Conservation (phyloP, 2,888 invertebrate genomes). For the Apodemia duryi region DNA sequence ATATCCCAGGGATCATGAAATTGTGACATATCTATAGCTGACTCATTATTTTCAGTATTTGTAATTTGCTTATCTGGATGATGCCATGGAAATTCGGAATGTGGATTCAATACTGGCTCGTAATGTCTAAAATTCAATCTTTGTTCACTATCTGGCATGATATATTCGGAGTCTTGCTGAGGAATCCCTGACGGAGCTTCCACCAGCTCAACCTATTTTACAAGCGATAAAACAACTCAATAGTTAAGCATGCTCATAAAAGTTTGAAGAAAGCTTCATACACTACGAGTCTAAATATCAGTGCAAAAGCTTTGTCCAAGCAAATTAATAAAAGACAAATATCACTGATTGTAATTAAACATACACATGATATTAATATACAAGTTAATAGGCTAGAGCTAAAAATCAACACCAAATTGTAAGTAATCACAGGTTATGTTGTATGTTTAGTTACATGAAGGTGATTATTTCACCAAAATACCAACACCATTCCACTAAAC, state of each 20-base stretch:
- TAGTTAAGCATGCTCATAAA: conserved; percentile 63
- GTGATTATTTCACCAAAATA: conserved; percentile 74
- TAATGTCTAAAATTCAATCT: conserved; percentile 41
- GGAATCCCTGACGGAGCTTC: conserved; percentile 43
- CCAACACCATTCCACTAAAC: conserved; percentile 65
- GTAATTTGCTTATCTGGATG: conserved; percentile 50
- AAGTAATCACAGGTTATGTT: conserved; percentile 18
- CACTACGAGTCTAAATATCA: conserved; percentile 40
- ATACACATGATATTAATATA: conserved; percentile 41
- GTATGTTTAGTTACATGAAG: conserved; percentile 65
- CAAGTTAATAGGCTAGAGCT: conserved; percentile 17
- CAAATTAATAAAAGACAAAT: conserved; percentile 44
- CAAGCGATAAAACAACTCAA: conserved; percentile 67
- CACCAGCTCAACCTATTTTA: conserved; percentile 67
- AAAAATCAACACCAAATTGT: conserved; percentile 15
- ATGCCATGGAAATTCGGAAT: conserved; percentile 73
- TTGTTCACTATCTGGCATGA: conserved; percentile 38
- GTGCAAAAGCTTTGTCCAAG: conserved; percentile 68
- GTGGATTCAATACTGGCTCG: conserved; percentile 56
- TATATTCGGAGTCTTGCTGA: conserved; percentile 37
- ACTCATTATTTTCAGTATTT: conserved; percentile 38
- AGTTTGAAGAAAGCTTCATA: conserved; percentile 65
- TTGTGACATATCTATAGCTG: conserved; percentile 46
- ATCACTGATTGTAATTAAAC: conserved; percentile 49
- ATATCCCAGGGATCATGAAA: conserved; percentile 87